Conservation (phyloP, 2,888 invertebrate genomes). For the Silvanus unidentatus region DNA sequence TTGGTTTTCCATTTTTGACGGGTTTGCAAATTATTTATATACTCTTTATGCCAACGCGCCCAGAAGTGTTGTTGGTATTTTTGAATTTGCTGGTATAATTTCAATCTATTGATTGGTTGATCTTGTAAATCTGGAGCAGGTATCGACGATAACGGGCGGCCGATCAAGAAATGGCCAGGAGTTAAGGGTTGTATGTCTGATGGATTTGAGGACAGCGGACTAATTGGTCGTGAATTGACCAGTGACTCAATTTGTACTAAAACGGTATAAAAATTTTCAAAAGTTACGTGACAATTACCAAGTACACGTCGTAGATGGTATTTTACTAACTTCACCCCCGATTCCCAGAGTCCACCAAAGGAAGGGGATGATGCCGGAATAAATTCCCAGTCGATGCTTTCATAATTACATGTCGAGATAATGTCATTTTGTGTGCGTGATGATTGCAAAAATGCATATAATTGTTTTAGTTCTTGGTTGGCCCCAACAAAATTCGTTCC, state of each 20-base stretch:
- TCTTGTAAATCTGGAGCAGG: neutral
- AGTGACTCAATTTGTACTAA: too few species aligned
- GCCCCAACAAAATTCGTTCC: conserved; percentile 13
- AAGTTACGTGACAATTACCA: too few species aligned
- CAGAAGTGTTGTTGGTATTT: neutral
- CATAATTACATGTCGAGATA: neutral
- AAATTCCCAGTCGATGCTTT: neutral
- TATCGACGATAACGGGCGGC: neutral
- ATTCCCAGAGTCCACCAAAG: neutral
- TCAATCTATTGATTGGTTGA: neutral
- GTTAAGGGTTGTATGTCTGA: too few species aligned
- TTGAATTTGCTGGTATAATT: neutral
- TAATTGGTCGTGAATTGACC: too few species aligned
- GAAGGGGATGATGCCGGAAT: neutral
- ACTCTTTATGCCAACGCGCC: neutral
- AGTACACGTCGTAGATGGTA: too few species aligned
- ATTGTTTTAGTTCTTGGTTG: conserved; percentile 5
- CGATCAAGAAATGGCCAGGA: too few species aligned
- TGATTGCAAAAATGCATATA: neutral
- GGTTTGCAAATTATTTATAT: neutral
- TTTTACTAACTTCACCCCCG: neutral
- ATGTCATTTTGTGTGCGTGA: neutral
- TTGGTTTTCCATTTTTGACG: neutral
- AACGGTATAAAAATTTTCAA: too few species aligned
- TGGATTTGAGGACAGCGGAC: too few species aligned